Conservation (phyloP, 2,113 vertebrate genomes). For the Ramphastos sulfuratus region DNA sequence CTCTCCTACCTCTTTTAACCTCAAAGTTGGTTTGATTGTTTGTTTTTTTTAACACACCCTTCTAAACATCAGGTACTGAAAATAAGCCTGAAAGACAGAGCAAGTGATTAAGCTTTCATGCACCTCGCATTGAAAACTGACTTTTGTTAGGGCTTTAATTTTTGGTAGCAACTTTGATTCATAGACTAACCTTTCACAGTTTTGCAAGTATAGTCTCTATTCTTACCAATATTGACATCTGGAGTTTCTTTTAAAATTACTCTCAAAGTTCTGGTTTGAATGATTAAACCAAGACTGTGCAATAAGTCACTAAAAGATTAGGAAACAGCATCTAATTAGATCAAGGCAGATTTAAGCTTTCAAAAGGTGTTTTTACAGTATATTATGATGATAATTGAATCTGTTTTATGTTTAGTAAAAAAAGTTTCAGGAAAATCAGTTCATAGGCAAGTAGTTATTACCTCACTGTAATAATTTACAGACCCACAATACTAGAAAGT, state of each 20-base stretch:
- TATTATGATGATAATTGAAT: neutral
- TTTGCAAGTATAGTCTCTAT: neutral
- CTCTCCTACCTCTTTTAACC: neutral
- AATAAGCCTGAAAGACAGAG: neutral
- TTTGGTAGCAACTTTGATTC: neutral
- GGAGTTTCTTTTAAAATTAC: neutral
- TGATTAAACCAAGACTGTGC: neutral
- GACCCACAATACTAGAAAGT: neutral
- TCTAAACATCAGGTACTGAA: neutral
- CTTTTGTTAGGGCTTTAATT: neutral
- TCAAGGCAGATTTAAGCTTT: neutral
- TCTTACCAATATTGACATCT: neutral
- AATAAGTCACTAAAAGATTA: neutral
- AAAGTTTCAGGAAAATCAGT: neutral
- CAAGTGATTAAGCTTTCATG: neutral
- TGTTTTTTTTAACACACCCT: neutral
- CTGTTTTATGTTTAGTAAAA: neutral
- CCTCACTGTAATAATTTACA: neutral
- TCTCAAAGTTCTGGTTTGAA: neutral
- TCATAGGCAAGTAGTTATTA: neutral
- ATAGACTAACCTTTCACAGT: neutral
- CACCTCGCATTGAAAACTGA: neutral
- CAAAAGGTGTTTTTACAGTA: neutral
- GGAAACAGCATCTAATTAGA: fast-evolving
- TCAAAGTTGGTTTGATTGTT: neutral